A percentile compares a stretch with the other conserved stretches of the same genome.
Evolutionary conservation across 2,888 invertebrate species (phyloP).

Genomic region (Athrips mouffetella): DNA sequence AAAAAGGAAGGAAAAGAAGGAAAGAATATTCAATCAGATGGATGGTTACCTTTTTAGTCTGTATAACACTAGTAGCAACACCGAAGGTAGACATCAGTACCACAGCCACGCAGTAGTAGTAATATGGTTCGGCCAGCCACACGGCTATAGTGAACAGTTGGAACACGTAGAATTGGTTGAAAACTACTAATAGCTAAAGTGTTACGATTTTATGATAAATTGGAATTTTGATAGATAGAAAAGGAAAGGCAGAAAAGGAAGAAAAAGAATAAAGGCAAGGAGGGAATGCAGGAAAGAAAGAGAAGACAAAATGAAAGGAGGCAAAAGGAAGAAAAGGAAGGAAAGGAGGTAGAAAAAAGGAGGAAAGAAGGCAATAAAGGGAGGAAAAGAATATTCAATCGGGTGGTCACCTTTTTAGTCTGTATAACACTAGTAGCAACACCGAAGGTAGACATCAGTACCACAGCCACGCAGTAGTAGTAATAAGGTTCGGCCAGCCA

Average conservation of each 20-base stretch:
- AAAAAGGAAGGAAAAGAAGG: too few relatives aligned
- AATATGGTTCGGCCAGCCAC: slow-evolving; percentile 94
- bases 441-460: slow-evolving; percentile 90
- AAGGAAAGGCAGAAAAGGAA: too few relatives aligned
- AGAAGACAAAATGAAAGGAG: too few relatives aligned
- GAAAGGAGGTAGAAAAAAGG: too few relatives aligned
- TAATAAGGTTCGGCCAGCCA: slow-evolving; percentile 95
- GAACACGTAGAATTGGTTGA: slow-evolving; percentile 97
- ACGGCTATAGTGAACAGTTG: slow-evolving; percentile 93
- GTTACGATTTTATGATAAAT: too few relatives aligned
- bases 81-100: slow-evolving; percentile 90
- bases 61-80: slow-evolving; percentile 88
- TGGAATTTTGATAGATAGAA: too few relatives aligned
- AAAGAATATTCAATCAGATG: too few relatives aligned
- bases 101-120: slow-evolving; percentile 93
- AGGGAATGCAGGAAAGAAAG: too few relatives aligned
- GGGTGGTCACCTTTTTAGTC: slow-evolving; percentile 91
- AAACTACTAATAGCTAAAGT: slow-evolving; percentile 87
- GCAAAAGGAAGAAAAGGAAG: too few relatives aligned
- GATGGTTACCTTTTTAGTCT: slow-evolving; percentile 91
- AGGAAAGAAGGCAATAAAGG: too few relatives aligned
- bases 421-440: slow-evolving; percentile 90
- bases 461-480: slow-evolving; percentile 92
- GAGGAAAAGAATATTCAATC: too few relatives aligned
- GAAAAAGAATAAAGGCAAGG: too few relatives aligned